Evolutionary conservation across 2,888 invertebrate species (phyloP).

Genomic region (Melolontha melolontha): DNA sequence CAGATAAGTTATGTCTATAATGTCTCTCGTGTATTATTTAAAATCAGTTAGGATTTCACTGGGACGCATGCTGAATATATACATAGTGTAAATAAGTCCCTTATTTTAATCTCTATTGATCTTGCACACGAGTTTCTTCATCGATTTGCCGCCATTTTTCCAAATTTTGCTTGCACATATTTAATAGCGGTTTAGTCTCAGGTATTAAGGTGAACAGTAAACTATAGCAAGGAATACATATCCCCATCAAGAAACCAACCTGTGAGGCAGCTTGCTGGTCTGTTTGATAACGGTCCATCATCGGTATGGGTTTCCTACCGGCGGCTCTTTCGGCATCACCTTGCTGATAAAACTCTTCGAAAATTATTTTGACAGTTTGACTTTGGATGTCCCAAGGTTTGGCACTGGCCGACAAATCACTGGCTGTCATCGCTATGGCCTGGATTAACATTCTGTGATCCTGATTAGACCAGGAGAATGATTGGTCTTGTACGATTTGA

Average conservation of each 20-base stretch:
- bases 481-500: constrained; percentile 66
- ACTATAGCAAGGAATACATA: constrained; percentile 85
- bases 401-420: constrained; percentile 85
- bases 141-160: constrained; percentile 70
- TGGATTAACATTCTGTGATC: constrained; percentile 79
- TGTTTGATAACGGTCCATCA: constrained; percentile 75
- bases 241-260: constrained; percentile 84
- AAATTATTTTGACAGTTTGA: constrained; percentile 83
- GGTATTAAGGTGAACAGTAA: constrained; percentile 77
- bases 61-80: neutral
- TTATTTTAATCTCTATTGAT: neutral
- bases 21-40: neutral
- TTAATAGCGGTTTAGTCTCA: constrained; percentile 75
- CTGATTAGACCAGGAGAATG: constrained; percentile 74
- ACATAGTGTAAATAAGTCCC: neutral
- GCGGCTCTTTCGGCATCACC: constrained; percentile 65
- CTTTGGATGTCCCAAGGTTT: constrained; percentile 88
- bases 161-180: constrained; percentile 75
- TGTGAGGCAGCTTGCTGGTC: constrained; percentile 82
- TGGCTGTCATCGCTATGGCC: constrained; percentile 86
- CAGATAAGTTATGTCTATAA: neutral
- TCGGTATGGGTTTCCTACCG: constrained; percentile 80
- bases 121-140: constrained; percentile 41
- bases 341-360: constrained; percentile 85
- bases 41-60: neutral